Evolutionary conservation across 2,113 vertebrate genomes (phyloP).

Genomic region (Microtus pennsylvanicus): DNA sequence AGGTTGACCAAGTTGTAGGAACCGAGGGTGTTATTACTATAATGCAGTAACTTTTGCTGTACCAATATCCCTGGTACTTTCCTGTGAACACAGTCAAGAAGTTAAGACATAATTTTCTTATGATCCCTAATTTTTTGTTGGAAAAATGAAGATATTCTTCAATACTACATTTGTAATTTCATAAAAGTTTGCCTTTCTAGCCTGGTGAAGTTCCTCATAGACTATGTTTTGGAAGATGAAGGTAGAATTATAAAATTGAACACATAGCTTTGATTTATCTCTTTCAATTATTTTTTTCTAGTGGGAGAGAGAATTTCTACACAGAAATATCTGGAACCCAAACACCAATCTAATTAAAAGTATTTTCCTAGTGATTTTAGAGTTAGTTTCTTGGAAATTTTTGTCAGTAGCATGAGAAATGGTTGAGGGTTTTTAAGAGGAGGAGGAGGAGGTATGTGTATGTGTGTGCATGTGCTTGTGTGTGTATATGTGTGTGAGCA

Average conservation of each 20-base stretch:
- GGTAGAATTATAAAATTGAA: slow-evolving; percentile 12
- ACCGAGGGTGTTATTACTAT: slow-evolving; percentile 44
- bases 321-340: slow-evolving; percentile 30
- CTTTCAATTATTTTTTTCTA: slow-evolving; percentile 46
- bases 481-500: no score
- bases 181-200: background rate
- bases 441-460: background rate
- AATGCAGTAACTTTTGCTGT: slow-evolving; percentile 55
- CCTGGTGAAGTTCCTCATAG: background rate
- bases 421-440: background rate
- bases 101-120: slow-evolving; percentile 49
- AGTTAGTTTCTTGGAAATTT: background rate
- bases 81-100: slow-evolving; percentile 40
- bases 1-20: background rate
- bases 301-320: slow-evolving; percentile 25
- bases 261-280: slow-evolving; percentile 16
- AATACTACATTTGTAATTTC: background rate
- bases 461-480: background rate
- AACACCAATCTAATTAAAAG: background rate
- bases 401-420: background rate
- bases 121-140: slow-evolving; percentile 31
- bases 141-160: slow-evolving; percentile 37
- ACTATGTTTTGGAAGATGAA: slow-evolving; percentile 43
- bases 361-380: slow-evolving; percentile 41
- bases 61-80: slow-evolving; percentile 34